These are phyloP conservation scores for Babylonia areolata DNA, from an alignment of 1,140 invertebrate species.

Conservation along the genomic window DNA sequence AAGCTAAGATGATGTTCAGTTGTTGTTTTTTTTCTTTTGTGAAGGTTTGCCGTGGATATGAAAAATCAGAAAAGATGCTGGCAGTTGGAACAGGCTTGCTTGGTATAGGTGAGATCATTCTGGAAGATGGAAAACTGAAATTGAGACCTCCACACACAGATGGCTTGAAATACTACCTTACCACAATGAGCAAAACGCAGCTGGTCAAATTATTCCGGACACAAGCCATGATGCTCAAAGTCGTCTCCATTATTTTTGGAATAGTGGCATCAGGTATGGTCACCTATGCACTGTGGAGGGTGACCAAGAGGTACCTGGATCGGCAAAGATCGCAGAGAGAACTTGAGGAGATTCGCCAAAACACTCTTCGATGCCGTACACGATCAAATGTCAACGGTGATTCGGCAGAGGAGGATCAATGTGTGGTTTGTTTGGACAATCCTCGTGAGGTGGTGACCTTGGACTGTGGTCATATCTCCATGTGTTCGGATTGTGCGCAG, in stretches of 20 bases:
- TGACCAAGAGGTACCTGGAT: constrained; percentile 45
- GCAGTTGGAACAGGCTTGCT: constrained; percentile 67
- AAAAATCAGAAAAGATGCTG: constrained; percentile 74
- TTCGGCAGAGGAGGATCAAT: constrained; percentile 53
- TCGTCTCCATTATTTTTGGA: constrained; percentile 59
- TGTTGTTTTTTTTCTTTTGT: not conserved
- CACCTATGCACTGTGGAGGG: constrained; percentile 57
- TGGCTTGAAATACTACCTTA: constrained; percentile 68
- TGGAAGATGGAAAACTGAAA: constrained; percentile 64
- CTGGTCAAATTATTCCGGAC: constrained; percentile 64
- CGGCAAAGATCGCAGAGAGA: constrained; percentile 42
- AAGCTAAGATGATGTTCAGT: not conserved
- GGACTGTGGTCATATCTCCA: constrained; percentile 75
- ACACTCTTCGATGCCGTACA: not conserved
- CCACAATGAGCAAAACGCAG: constrained; percentile 63
- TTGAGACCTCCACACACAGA: constrained; percentile 61
- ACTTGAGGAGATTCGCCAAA: constrained; percentile 47
- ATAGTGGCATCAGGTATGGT: constrained; percentile 58
- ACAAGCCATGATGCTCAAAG: constrained; percentile 61
- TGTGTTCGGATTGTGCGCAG: constrained; percentile 74
- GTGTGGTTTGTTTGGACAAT: constrained; percentile 75
- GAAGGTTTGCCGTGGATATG: constrained; percentile 62
- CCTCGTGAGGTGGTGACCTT: constrained; percentile 72
- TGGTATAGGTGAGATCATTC: constrained; percentile 71
- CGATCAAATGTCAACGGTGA: not conserved